Percentiles rank a stretch among this genome's conserved stretches.
These are phyloP conservation scores for Vespertilio murinus DNA, from an alignment of 2,797 vertebrate genomes.

Conservation along the genomic window DNA sequence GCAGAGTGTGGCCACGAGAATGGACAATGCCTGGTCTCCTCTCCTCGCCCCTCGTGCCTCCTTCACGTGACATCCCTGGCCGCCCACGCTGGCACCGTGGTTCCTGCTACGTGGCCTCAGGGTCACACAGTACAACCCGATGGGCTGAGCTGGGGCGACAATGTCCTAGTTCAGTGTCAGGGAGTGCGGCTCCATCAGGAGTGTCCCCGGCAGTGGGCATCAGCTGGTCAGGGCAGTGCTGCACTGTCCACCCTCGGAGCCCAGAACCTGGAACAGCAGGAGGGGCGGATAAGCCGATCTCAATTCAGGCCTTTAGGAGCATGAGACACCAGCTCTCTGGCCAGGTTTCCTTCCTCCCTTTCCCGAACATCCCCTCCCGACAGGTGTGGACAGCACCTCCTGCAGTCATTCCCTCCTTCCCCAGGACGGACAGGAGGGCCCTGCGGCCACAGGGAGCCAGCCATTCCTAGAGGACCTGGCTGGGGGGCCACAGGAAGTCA, in stretches of 20 bases:
- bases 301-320: neutral
- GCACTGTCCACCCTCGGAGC: neutral
- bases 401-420: neutral
- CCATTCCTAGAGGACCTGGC: neutral
- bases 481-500: neutral
- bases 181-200: neutral
- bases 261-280: neutral
- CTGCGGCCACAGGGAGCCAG: neutral
- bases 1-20: neutral
- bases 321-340: neutral
- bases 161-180: neutral
- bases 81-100: neutral
- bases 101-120: neutral
- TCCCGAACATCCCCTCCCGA: neutral
- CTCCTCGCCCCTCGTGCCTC: neutral
- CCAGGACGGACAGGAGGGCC: neutral
- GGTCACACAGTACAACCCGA: neutral
- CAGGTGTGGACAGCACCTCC: accelerated
- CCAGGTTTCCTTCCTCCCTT: neutral
- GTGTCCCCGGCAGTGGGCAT: neutral
- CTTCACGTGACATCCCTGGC: neutral
- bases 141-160: neutral
- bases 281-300: neutral
- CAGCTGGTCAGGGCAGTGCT: neutral
- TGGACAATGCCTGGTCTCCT: neutral